Conservation (phyloP, 2,113 vertebrate genomes). For the Lamprotornis superbus region DNA sequence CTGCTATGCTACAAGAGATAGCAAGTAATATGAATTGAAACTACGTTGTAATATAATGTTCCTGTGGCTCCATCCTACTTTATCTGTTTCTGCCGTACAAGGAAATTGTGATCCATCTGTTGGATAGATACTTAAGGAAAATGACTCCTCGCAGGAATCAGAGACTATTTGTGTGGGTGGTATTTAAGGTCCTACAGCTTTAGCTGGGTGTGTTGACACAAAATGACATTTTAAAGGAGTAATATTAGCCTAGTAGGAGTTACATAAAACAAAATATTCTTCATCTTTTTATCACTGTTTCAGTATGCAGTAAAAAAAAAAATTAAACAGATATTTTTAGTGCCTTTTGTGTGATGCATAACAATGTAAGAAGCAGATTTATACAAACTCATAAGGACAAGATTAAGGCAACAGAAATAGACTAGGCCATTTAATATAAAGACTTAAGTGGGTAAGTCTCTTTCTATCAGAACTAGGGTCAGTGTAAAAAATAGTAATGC, state of each 20-base stretch:
- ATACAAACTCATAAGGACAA: slow-evolving; percentile 42
- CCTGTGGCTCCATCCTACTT: slow-evolving; percentile 40
- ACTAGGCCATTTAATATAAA: slow-evolving; percentile 40
- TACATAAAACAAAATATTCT: slow-evolving; percentile 44
- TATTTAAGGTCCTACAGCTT: slow-evolving; percentile 46
- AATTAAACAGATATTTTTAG: slow-evolving; percentile 25
- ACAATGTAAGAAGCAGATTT: slow-evolving; percentile 44
- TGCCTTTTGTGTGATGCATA: slow-evolving; percentile 2
- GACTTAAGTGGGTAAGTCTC: not conserved
- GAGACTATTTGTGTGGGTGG: slow-evolving; percentile 32
- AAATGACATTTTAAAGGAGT: slow-evolving; percentile 46
- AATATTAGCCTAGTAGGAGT: slow-evolving; percentile 47
- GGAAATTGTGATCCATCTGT: slow-evolving; percentile 57
- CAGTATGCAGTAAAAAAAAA: not conserved
- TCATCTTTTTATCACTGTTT: slow-evolving; percentile 41
- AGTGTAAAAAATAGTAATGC: not conserved
- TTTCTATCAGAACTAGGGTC: not conserved
- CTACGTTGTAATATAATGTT: not conserved
- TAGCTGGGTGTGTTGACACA: slow-evolving; percentile 43
- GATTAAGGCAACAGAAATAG: slow-evolving; percentile 37
- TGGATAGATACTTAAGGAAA: slow-evolving; percentile 44
- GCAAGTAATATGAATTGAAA: slow-evolving; percentile 14
- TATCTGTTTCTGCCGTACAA: slow-evolving; percentile 15
- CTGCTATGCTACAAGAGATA: not conserved
- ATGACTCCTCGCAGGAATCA: slow-evolving; percentile 49